phyloP scores from a whole-genome alignment of 1,140 invertebrate genomes.

The Ceratosolen fusciceps region DNA sequence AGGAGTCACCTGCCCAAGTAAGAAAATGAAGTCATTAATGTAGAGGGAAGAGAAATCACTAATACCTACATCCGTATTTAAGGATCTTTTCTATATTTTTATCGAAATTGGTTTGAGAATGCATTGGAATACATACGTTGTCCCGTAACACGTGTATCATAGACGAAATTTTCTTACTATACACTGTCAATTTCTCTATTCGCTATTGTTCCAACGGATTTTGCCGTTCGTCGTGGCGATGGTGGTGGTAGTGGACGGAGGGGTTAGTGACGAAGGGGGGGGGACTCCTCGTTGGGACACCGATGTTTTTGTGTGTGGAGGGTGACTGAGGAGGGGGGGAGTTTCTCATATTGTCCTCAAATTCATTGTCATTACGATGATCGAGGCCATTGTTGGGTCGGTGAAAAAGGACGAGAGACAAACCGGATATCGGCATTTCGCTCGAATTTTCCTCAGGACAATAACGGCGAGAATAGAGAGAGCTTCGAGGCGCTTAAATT shows the following conservation, averaged over 20 bases:
- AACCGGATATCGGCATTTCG: slow-evolving; percentile 55
- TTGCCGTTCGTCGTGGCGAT: not conserved
- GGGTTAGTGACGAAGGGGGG: not conserved
- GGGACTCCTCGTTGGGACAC: too few species aligned
- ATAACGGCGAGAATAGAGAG: slow-evolving; percentile 52
- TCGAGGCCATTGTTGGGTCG: slow-evolving; percentile 25
- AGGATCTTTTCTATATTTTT: slow-evolving; percentile 29
- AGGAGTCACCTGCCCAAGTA: too few species aligned
- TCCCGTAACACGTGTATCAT: not conserved
- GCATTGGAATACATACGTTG: slow-evolving; percentile 20
- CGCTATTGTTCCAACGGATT: slow-evolving; percentile 18
- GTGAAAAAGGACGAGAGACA: slow-evolving; percentile 40
- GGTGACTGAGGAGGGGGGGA: too few species aligned
- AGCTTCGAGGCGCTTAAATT: slow-evolving; percentile 56
- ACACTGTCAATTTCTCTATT: not conserved
- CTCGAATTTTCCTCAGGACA: slow-evolving; percentile 57
- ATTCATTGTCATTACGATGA: slow-evolving; percentile 47
- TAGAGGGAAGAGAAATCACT: not conserved
- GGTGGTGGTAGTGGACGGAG: not conserved
- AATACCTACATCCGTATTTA: slow-evolving; percentile 38
- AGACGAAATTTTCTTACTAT: slow-evolving; percentile 15
- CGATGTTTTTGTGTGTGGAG: too few species aligned
- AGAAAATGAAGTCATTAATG: not conserved
- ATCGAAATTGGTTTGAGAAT: not conserved
- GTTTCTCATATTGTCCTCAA: slow-evolving; percentile 28